Percentiles rank a stretch among this genome's conserved stretches.
These are phyloP conservation scores for Trissolcus brochymenae DNA, from an alignment of 2,888 invertebrate species.

Conservation along the genomic window DNA sequence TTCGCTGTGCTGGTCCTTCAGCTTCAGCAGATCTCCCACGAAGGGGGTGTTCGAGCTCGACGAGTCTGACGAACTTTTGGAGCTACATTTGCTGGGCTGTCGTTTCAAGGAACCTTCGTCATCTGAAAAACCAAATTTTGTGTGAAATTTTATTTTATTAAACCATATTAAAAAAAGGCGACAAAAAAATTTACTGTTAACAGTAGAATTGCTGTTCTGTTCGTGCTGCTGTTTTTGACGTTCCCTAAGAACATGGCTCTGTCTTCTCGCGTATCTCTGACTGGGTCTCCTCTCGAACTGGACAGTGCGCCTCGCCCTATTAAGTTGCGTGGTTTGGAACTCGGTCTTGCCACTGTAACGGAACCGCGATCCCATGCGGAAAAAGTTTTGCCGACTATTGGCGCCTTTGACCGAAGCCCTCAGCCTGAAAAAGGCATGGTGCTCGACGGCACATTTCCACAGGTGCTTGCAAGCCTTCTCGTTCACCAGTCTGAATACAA, in stretches of 20 bases:
- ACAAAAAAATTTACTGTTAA: constrained; percentile 34
- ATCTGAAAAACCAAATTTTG: too few relatives aligned
- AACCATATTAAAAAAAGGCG: too few relatives aligned
- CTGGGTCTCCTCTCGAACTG: constrained; percentile 98
- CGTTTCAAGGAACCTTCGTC: constrained; percentile 71
- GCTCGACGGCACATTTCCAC: constrained; percentile 99
- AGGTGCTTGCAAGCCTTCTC: constrained; percentile 99
- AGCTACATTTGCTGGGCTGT: constrained; percentile 71
- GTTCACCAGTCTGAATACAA: constrained; percentile 96
- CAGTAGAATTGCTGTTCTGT: constrained; percentile 62
- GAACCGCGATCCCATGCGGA: constrained; percentile 98
- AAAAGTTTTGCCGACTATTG: constrained; percentile 95
- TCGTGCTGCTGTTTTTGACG: constrained; percentile 81
- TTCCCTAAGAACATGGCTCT: constrained; percentile 91
- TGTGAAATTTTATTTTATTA: too few relatives aligned
- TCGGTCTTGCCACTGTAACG: constrained; percentile 97
- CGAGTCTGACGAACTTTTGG: constrained; percentile 75
- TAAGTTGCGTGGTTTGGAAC: constrained; percentile 96
- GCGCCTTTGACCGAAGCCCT: constrained; percentile 92
- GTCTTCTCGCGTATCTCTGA: constrained; percentile 95
- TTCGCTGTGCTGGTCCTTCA: constrained; percentile 82
- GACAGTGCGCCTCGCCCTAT: constrained; percentile 92
- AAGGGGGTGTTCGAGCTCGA: constrained; percentile 76
- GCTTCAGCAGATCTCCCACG: constrained; percentile 86
- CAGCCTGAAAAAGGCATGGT: constrained; percentile 98